A percentile compares a stretch with the other conserved stretches of the same genome.
phyloP scores from a whole-genome alignment of 1,140 invertebrate species.

The Gerris buenoi region DNA sequence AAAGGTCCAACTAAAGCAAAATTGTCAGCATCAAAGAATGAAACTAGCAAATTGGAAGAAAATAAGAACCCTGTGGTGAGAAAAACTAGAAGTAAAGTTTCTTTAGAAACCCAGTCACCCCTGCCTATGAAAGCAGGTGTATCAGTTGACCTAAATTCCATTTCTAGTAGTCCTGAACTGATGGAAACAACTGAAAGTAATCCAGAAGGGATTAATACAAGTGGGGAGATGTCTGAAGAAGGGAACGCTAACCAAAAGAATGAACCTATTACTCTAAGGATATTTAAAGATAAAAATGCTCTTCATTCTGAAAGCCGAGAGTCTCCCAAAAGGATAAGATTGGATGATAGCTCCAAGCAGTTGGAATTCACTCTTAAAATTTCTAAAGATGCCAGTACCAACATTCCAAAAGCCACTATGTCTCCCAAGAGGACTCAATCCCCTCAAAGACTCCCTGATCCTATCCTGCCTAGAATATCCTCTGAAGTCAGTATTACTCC shows the following conservation, averaged over 20 bases:
- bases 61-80: no score
- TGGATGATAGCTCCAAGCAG: conserved; percentile 11
- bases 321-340: conserved; percentile 11
- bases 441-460: conserved; percentile 2
- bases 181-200: no score
- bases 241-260: conserved; percentile 6
- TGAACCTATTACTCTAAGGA: conserved; percentile 18
- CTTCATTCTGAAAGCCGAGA: conserved; percentile 8
- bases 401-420: conserved; percentile 16
- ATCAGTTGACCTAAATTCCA: no score
- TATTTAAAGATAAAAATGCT: conserved; percentile 17
- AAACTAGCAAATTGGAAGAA: no score
- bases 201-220: background rate
- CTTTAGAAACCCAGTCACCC: no score
- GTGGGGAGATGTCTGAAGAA: background rate
- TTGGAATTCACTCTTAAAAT: conserved; percentile 20
- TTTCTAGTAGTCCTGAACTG: no score
- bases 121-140: no score
- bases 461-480: conserved; percentile 4
- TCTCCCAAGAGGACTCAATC: conserved; percentile 13
- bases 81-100: background rate
- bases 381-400: conserved; percentile 17
- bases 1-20: no score
- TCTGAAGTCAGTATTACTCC: conserved; percentile 11
- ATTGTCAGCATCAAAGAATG: no score